Evolutionary conservation across 2,797 vertebrate genomes (phyloP).

Genomic region (Geotrypetes seraphini): DNA sequence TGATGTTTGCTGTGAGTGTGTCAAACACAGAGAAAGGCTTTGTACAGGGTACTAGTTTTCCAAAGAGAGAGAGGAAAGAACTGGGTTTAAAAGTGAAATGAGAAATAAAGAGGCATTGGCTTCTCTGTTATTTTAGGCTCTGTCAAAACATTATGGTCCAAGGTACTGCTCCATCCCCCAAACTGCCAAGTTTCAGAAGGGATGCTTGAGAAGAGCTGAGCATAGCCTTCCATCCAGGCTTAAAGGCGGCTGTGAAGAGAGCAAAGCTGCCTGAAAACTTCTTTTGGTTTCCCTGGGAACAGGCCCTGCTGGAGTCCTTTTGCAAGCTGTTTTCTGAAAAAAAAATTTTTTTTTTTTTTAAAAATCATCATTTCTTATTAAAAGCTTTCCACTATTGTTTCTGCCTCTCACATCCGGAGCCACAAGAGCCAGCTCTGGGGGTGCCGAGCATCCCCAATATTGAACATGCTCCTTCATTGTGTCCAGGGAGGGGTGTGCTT

Average conservation of each 20-base stretch:
- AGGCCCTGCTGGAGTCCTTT: constrained; percentile 78
- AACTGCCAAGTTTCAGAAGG: no score
- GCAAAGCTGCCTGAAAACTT: constrained; percentile 86
- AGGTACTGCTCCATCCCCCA: constrained; percentile 7
- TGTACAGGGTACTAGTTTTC: no score
- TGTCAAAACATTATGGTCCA: background rate
- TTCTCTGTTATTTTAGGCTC: no score
- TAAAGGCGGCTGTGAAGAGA: constrained; percentile 84
- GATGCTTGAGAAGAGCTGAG: no score
- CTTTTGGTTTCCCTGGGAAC: constrained; percentile 92
- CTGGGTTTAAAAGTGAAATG: constrained; percentile 23
- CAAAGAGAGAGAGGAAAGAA: no score
- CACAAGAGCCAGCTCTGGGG: no score
- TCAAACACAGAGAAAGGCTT: no score
- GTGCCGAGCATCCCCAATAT: no score
- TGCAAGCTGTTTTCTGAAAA: no score
- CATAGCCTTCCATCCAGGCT: constrained; percentile 59
- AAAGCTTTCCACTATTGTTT: background rate
- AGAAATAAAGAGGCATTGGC: background rate
- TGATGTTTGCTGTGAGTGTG: no score
- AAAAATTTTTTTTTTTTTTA: constrained; percentile 43
- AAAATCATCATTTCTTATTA: constrained; percentile 39
- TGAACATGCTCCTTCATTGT: background rate
- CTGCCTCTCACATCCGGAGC: background rate
- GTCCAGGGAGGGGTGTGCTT: no score